Base-by-base conservation (phyloP, 2,888 invertebrate genomes). In the Volucella zonaria region DNA sequence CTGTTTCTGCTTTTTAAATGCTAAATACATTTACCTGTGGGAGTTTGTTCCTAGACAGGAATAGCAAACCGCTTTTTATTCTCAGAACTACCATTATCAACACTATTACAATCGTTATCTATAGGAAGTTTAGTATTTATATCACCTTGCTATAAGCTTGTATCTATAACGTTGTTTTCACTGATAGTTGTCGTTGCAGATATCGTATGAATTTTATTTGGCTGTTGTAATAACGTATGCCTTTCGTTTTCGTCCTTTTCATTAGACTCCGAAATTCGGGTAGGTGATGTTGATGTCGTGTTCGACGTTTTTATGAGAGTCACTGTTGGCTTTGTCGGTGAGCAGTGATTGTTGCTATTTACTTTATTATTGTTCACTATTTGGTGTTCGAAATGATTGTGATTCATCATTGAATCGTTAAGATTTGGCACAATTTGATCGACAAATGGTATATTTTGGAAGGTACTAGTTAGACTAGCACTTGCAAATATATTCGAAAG, bases 381-480 rank as follows among this genome's bases (percentile, higher is more conserved):
- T 77, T 90, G 89, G 43, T 88, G 88, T 73, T 89, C 88, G 47
- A 71, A 45, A 56, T 80, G 77, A 61, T 62, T 76, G 67, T 70
- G 81, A 76, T 77, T 85, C 61, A 85, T 47, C 45, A 85, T 54
- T 11, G 80, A 81, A 66, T 85, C 85, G 78, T 88, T 87, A 67
- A 89, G 89, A 87, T 90, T 92, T 90, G 92, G 90, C 91, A 92
- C 91, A 89, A 89, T 91, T 88, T 92, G 92, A 91, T 92, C 92
- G 15, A 88, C 92, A 86, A 89, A 92, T 74, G 92, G 92, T 86
- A 92, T 90, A 79, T 89, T 90, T 85, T 89, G 89, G 80, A 89
- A 90, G 18, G 89, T 87, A 82, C 88, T 89, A 70, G 87, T 88
- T 43, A 88, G 74, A 80, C 91, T 91, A 79, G 91, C 82, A 68